A percentile compares a stretch with the other conserved stretches of the same genome.
Conservation (phyloP, 92 coral and sea anemone species). For the Porites divaricata region DNA sequence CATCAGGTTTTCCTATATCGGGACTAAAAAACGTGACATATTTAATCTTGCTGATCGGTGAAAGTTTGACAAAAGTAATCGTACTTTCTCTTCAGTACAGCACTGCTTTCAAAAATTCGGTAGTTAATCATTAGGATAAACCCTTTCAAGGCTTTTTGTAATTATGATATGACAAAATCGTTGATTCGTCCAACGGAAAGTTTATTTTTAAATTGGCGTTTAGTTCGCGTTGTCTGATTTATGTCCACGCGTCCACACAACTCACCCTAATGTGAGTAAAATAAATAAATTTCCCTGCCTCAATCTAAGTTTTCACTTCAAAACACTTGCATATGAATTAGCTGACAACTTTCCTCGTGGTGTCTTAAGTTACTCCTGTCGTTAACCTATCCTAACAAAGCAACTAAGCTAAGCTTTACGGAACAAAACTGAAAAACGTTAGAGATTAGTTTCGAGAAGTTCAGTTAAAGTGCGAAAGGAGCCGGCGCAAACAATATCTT, state of each 20-base stretch:
- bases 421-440: not conserved
- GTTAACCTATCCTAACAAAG: not conserved
- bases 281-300: not conserved
- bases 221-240: not conserved
- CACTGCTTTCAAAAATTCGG: not conserved
- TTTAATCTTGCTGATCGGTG: not conserved
- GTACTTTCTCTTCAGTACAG: not conserved
- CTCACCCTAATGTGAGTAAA: not conserved
- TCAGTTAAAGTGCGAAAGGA: not conserved
- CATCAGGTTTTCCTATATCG: not conserved
- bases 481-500: not conserved
- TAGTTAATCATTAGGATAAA: not conserved
- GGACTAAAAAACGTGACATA: not conserved
- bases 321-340: not conserved
- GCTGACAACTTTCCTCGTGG: slow-evolving; percentile 2
- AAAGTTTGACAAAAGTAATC: no score
- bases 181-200: not conserved
- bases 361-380: not conserved
- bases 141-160: not conserved
- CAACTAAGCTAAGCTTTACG: not conserved
- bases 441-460: not conserved
- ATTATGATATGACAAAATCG: not conserved
- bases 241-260: not conserved
- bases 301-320: not conserved
- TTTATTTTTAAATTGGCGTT: not conserved